phyloP scores from a whole-genome alignment of 2,888 invertebrate genomes.

The Brachypalpus laphriformis region DNA sequence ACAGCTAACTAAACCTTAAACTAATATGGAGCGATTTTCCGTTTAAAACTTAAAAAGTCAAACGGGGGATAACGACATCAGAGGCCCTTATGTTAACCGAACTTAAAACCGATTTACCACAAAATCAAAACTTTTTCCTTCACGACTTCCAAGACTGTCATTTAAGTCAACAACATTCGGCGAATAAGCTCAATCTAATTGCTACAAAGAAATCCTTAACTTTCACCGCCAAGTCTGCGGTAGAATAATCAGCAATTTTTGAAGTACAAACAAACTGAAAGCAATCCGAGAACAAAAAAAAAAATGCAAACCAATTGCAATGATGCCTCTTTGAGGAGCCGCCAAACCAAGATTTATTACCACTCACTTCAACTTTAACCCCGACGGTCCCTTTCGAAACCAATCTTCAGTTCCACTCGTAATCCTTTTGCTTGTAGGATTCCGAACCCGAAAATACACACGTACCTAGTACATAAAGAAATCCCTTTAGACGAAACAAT shows the following conservation, averaged over 20 bases:
- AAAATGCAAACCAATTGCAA: neutral
- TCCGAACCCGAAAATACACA: slow-evolving; percentile 19
- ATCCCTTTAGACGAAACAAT: slow-evolving; percentile 66
- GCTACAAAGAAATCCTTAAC: neutral
- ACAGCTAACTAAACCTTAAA: too few relatives aligned
- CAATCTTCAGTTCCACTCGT: slow-evolving; percentile 40
- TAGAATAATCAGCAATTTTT: neutral
- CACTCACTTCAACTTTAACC: slow-evolving; percentile 65
- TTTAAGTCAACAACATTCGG: neutral
- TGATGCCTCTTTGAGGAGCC: slow-evolving; percentile 5
- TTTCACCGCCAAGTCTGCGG: neutral
- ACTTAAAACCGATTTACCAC: neutral
- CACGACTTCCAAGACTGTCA: neutral
- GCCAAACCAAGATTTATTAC: slow-evolving; percentile 67
- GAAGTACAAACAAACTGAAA: slow-evolving; percentile 23
- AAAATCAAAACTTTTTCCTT: neutral
- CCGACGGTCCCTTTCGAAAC: neutral
- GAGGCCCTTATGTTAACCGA: neutral
- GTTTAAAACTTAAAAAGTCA: too few relatives aligned
- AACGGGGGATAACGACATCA: neutral
- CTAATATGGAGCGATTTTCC: too few relatives aligned
- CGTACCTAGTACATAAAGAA: slow-evolving; percentile 50
- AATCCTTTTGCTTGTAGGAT: slow-evolving; percentile 16
- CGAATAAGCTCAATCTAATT: neutral
- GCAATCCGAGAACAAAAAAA: neutral